These are phyloP conservation scores for Tyrophagus putrescentiae DNA, from an alignment of 1,140 invertebrate genomes.

Conservation along the genomic window DNA sequence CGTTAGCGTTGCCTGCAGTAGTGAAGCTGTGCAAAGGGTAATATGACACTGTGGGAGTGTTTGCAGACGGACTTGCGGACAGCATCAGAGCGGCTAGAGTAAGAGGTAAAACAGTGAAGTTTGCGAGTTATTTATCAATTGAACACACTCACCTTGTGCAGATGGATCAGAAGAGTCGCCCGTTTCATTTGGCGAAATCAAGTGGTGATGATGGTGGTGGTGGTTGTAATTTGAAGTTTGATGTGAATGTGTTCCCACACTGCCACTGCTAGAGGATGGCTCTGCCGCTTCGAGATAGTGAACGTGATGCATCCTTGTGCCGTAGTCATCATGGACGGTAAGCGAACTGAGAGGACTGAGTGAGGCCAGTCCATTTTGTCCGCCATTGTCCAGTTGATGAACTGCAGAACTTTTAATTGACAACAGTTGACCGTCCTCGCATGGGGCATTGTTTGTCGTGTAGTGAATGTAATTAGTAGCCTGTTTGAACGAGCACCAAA, in stretches of 20 bases:
- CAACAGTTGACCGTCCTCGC: background rate
- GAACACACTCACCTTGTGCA: too few species aligned
- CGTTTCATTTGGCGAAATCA: background rate
- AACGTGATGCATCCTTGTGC: background rate
- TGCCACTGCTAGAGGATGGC: background rate
- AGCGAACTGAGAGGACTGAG: background rate
- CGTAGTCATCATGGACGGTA: background rate
- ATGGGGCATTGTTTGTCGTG: too few species aligned
- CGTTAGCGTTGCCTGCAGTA: background rate
- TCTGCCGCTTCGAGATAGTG: background rate
- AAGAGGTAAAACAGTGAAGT: background rate
- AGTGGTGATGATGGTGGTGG: background rate
- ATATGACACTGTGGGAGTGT: background rate
- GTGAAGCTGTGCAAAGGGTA: constrained; percentile 6
- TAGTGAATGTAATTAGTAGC: constrained; percentile 7
- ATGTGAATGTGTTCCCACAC: background rate
- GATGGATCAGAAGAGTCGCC: background rate
- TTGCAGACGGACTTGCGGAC: background rate
- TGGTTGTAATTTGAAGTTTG: background rate
- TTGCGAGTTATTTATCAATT: too few species aligned
- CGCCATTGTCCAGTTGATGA: background rate
- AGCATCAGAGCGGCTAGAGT: background rate
- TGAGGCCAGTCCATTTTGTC: background rate
- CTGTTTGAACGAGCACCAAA: background rate
- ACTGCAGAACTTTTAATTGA: constrained; percentile 2